Percentiles rank a stretch among this genome's conserved stretches.
Evolutionary conservation across 2,113 vertebrate species (phyloP).

Genomic region (Antennarius striatus): DNA sequence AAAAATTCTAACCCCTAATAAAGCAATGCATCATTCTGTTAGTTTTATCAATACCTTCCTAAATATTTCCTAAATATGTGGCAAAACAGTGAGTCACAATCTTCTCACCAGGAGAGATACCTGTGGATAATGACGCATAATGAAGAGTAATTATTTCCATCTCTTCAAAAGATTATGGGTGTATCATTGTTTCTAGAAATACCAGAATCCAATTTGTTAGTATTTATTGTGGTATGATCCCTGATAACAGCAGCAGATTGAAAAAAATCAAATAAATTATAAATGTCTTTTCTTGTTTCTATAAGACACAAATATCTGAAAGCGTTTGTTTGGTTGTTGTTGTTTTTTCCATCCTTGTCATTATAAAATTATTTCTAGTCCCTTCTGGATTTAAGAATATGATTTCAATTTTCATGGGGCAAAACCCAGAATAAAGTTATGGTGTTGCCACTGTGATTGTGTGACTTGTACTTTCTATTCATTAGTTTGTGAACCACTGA

Average conservation of each 20-base stretch:
- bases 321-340: conserved; percentile 10
- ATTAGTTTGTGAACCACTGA: conserved; percentile 53
- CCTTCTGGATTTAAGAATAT: conserved; percentile 30
- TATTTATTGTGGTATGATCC: conserved; percentile 19
- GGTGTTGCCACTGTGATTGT: conserved; percentile 31
- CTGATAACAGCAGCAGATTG: conserved; percentile 32
- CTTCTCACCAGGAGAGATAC: background rate
- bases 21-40: background rate
- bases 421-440: conserved; percentile 57
- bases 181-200: conserved; percentile 32
- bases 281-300: background rate
- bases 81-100: conserved; percentile 1
- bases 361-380: conserved; percentile 11
- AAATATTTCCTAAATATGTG: background rate
- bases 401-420: conserved; percentile 37
- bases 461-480: conserved; percentile 45
- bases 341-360: background rate
- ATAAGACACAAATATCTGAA: background rate
- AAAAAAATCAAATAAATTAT: conserved; percentile 37
- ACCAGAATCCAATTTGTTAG: conserved; percentile 7
- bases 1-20: conserved; percentile 1
- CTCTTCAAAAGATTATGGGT: conserved; percentile 6
- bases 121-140: background rate
- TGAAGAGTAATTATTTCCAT: background rate
- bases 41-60: background rate